Conservation (phyloP, 2,888 invertebrate genomes). For the Panzeria rudis region DNA sequence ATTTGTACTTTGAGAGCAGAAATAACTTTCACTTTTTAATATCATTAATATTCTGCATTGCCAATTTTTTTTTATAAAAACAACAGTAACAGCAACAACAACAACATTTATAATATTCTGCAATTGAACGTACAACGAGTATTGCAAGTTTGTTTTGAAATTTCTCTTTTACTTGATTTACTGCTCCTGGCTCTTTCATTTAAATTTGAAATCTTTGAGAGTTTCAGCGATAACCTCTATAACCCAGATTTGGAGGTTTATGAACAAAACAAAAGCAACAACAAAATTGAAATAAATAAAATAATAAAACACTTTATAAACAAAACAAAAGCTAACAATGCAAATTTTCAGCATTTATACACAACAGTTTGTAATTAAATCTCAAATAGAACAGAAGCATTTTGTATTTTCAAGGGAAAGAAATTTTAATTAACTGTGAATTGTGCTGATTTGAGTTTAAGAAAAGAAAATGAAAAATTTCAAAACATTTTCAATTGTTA, state of each 20-base stretch:
- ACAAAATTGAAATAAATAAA: constrained; percentile 22
- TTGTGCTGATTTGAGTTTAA: constrained; percentile 12
- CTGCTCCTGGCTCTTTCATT: constrained; percentile 33
- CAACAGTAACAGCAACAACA: background rate
- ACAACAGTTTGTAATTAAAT: constrained; percentile 60
- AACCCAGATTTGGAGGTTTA: constrained; percentile 65
- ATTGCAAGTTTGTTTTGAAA: constrained; percentile 26
- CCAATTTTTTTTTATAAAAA: constrained; percentile 8
- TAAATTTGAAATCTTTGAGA: constrained; percentile 54
- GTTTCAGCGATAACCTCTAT: constrained; percentile 60
- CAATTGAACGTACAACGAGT: constrained; percentile 1
- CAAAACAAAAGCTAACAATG: constrained; percentile 64
- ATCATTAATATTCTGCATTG: constrained; percentile 9
- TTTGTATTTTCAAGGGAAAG: constrained; percentile 20
- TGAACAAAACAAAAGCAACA: constrained; percentile 31
- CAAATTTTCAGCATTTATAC: constrained; percentile 51
- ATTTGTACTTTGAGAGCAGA: background rate
- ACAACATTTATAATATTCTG: constrained; percentile 2
- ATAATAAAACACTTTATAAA: constrained; percentile 47
- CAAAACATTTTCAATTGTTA: background rate
- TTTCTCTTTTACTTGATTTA: constrained; percentile 37
- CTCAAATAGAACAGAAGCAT: constrained; percentile 43
- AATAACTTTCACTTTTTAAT: constrained; percentile 28
- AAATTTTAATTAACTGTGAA: constrained; percentile 38
- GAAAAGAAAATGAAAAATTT: constrained; percentile 16